Base-by-base conservation (phyloP, 37 sponge, comb jelly and placozoan genomes). In the Halichondria panicea region DNA sequence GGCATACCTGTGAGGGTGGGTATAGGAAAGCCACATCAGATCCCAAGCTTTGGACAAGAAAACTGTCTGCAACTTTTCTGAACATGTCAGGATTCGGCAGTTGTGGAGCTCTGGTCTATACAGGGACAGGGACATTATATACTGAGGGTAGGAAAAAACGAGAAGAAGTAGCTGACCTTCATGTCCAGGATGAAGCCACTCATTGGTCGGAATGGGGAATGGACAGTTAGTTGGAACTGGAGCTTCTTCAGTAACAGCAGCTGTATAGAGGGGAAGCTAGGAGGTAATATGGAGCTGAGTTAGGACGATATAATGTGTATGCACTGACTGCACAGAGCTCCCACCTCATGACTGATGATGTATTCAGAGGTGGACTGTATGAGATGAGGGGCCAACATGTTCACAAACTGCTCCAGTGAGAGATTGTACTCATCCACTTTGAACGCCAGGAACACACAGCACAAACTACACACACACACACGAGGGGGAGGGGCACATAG, bases 351-450 rank as follows among this genome's bases (percentile, higher is more conserved):
- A 31, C 64, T 18, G 27, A 95, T 73, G 0, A 95, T 74, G 33
- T 75, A 68, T 19, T 84, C 75, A 1, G 77, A 82, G 9, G 50
- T 61, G 34, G 53, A 33, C 35, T 80, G 60, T 55, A 66, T 60
- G 36, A 84, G 58, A 11, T 39, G 9, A 0, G 73, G 48, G 19
- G 90, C 63, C 3, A 96, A 50, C 24, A 82, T 70, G 27, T 84
- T 54, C 21, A 89, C 81, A 82, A 96, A 96, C 79, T 86, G 81
- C 60, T 89, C 93, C 32, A 93, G 67, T 39, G 86, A 70, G 5
- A 96, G 56, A 43, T 89, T 89, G 80, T 93, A 92, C 76, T 96
- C 97, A 25, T 96, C 97, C 31, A 96, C 83, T 56, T 96, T 96
- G 78, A 89, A 87, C 1, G 97, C 93, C 66, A 96, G 69, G 65